Percentiles rank a stretch among this genome's conserved stretches.
These are phyloP conservation scores for Felis catus DNA, from an alignment of 2,113 vertebrate species.

Conservation along the genomic window DNA sequence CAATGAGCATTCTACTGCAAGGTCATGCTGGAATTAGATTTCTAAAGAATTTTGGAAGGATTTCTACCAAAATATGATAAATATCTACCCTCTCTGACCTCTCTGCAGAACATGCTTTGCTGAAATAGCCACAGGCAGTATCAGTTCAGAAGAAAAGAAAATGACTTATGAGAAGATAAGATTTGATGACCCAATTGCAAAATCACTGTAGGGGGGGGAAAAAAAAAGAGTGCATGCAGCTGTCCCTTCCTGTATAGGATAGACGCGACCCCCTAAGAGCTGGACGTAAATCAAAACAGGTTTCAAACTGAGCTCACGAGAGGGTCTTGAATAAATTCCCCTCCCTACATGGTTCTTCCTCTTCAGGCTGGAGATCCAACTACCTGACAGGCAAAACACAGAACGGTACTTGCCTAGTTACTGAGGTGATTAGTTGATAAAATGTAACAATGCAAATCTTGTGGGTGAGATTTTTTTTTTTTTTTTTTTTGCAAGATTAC, in stretches of 20 bases:
- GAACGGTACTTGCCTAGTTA: not conserved
- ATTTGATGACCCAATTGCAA: constrained; percentile 18
- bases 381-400: not conserved
- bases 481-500: not conserved
- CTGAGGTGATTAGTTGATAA: not conserved
- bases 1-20: not conserved
- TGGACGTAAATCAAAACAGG: not conserved
- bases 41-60: constrained; percentile 46
- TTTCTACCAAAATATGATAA: constrained; percentile 64
- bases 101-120: constrained; percentile 26
- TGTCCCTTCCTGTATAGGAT: not conserved
- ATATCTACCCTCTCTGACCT: constrained; percentile 20
- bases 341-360: not conserved
- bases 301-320: constrained; percentile 6
- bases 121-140: constrained; percentile 30
- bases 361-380: not conserved
- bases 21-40: not conserved
- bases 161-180: not conserved
- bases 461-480: not conserved
- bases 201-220: not conserved
- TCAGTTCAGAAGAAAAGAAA: constrained; percentile 49
- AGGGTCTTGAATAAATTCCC: not conserved
- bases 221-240: not conserved
- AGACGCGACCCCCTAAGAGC: not conserved
- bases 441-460: not conserved